phyloP scores from a whole-genome alignment of 2,797 vertebrate genomes.

The Naso thynnoides region DNA sequence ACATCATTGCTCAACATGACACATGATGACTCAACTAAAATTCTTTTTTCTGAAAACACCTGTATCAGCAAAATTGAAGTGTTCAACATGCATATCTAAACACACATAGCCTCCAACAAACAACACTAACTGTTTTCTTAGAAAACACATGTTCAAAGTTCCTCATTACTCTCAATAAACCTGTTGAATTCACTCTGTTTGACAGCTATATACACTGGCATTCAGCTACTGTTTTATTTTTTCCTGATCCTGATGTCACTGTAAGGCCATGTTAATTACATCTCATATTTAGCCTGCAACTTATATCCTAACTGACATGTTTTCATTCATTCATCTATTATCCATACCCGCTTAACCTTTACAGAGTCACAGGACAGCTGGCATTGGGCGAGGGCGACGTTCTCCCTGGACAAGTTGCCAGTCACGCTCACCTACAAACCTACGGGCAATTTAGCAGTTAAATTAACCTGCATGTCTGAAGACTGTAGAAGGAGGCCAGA shows the following conservation, averaged over 20 bases:
- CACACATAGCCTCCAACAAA: background rate
- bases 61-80: slow-evolving; percentile 42
- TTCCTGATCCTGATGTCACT: background rate
- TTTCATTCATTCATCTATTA: too few relatives aligned
- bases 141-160: slow-evolving; percentile 7
- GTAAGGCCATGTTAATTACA: too few relatives aligned
- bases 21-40: slow-evolving; percentile 37
- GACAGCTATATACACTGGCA: background rate
- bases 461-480: too few relatives aligned
- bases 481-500: too few relatives aligned
- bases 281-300: too few relatives aligned
- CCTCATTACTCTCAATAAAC: background rate
- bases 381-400: too few relatives aligned
- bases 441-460: too few relatives aligned
- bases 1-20: slow-evolving; percentile 58
- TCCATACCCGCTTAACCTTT: too few relatives aligned
- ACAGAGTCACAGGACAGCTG: too few relatives aligned
- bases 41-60: slow-evolving; percentile 11
- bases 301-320: too few relatives aligned
- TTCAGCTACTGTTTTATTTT: background rate
- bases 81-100: background rate
- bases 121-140: slow-evolving; percentile 9
- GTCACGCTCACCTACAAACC: too few relatives aligned
- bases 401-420: too few relatives aligned
- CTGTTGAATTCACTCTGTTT: background rate